Evolutionary conservation across 2,888 invertebrate genomes (phyloP).

Genomic region (Andrena hattorfiana): DNA sequence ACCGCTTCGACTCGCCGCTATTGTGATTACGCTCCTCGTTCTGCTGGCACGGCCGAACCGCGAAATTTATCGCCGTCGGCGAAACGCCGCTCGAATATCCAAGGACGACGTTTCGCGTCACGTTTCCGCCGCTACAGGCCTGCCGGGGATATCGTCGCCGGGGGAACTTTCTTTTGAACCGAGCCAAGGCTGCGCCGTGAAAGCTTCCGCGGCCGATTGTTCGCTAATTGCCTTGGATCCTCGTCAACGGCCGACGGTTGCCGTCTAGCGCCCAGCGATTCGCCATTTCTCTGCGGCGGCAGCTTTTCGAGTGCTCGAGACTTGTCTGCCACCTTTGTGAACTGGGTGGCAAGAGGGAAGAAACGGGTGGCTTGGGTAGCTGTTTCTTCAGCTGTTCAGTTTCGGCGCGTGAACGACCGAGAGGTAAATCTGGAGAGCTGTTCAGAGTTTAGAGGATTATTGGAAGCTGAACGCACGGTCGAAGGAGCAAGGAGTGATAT

Average conservation of each 20-base stretch:
- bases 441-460: too few species aligned
- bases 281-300: neutral
- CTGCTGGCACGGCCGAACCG: constrained; percentile 55
- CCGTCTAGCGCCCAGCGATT: neutral
- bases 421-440: too few species aligned
- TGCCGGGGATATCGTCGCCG: constrained; percentile 47
- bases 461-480: too few species aligned
- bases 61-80: constrained; percentile 64
- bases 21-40: constrained; percentile 51
- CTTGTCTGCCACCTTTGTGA: neutral
- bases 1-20: constrained; percentile 50
- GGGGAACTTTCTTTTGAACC: constrained; percentile 41
- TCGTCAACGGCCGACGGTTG: neutral
- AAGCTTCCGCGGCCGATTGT: constrained; percentile 49
- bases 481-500: too few species aligned
- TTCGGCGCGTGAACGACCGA: too few species aligned
- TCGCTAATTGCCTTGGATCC: constrained; percentile 51
- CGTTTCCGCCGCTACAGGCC: constrained; percentile 51
- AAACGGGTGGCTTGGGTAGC: too few species aligned
- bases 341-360: neutral
- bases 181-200: constrained; percentile 15
- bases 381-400: too few species aligned
- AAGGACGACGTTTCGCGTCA: constrained; percentile 45
- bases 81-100: constrained; percentile 61
- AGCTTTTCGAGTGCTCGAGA: neutral